Evolutionary conservation across 2,888 invertebrate genomes (phyloP).

Genomic region (Drosophila stalkeri): DNA sequence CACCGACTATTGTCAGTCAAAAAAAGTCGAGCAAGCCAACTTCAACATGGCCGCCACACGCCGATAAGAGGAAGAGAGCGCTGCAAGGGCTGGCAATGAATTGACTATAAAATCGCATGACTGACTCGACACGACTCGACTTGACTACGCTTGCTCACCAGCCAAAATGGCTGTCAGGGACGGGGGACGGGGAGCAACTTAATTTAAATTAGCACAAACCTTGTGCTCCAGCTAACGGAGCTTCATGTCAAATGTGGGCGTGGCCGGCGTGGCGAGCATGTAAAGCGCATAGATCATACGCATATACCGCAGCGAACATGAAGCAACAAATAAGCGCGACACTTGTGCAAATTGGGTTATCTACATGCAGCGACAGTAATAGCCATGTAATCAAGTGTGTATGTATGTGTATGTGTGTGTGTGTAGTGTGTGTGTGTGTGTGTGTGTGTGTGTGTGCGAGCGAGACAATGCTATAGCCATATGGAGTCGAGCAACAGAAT

Average conservation of each 20-base stretch:
- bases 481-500: conserved; percentile 27
- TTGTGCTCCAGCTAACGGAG: conserved; percentile 11
- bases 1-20: neutral
- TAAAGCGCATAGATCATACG: conserved; percentile 17
- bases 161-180: conserved; percentile 50
- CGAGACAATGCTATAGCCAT: conserved; percentile 1
- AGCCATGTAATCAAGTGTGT: conserved; percentile 22
- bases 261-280: conserved; percentile 10
- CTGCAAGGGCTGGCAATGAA: conserved; percentile 4
- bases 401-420: neutral
- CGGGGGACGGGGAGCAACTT: conserved; percentile 20
- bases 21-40: neutral
- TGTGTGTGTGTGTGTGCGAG: conserved; percentile 11
- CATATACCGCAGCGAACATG: conserved; percentile 1
- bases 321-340: conserved; percentile 29
- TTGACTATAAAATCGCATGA: conserved; percentile 68
- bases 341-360: conserved; percentile 78
- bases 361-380: conserved; percentile 38
- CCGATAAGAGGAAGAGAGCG: conserved; percentile 14
- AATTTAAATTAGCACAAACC: conserved; percentile 60
- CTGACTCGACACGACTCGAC: conserved; percentile 1
- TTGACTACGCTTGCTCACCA: neutral
- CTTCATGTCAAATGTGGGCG: conserved; percentile 24
- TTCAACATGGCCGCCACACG: conserved; percentile 37
- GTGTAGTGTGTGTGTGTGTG: conserved; percentile 1